Base-by-base conservation (phyloP, 1,140 invertebrate species). In the Atopsyche davidsoni region DNA sequence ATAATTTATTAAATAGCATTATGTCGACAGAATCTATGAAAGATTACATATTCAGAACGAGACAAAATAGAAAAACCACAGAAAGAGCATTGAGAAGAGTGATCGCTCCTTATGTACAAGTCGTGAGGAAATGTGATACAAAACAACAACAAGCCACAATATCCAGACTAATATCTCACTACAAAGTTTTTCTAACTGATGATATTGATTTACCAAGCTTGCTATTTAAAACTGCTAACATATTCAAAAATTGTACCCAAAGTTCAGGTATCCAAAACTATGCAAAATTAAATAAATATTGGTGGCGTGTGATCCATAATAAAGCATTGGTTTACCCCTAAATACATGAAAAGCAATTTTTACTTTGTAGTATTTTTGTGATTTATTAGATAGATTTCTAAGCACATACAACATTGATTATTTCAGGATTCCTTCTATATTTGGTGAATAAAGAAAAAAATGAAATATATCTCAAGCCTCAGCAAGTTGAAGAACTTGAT, bases 201-300 rank as follows among this genome's bases (percentile, higher is more conserved):
- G 72, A 63, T 16, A 68, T 77, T 0, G 75, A 78, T 60, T 63
- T 79, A 11, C 64, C 75, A 10, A 63, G 68, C 1, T 47, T 78
- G 19, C 55, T 79, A 21, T 72, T 70, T 36, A 75, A 79, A 60
- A 75, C 75, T n/a, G 67, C 73, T 7, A 68, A 75, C 53, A 69
- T 77, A 17, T 55, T 78, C 36, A 77, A 75, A 57, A 63, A 64
- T 10, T 62, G 73, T 28, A 76, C 75, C 4, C 68, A 68, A 43
- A 75, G 75, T 46, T 63, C 64, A 36, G 75, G 76, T 72, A 62
- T 3, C 11, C n/a, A 25, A 10, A 9, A 9, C 2, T 6, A 2
- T 31, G 6, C 22, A 16, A 22, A 11, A 41, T 9, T 14, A 3
- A 6, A 19, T 1, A 11, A 42, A 16, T 7, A 16, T 4, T 42